Percentiles rank a stretch among this genome's conserved stretches.
Evolutionary conservation across 2,113 vertebrate genomes (phyloP).

Genomic region (Aptenodytes forsteri): DNA sequence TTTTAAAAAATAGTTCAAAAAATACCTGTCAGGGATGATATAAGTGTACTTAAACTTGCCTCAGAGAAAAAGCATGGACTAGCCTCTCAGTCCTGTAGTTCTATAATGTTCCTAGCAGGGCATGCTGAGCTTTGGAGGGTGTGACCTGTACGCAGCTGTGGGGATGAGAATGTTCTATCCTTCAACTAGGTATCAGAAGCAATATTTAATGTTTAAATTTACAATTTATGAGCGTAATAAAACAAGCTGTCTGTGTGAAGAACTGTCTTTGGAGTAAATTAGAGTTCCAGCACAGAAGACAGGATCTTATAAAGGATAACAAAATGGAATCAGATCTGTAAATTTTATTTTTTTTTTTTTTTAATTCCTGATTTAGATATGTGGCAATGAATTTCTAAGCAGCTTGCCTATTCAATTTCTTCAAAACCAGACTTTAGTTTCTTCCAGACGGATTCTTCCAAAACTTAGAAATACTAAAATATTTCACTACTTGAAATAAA

Average conservation of each 20-base stretch:
- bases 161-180: neutral
- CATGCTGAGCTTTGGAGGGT: neutral
- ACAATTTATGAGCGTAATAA: neutral
- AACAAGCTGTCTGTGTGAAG: neutral
- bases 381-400: neutral
- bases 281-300: neutral
- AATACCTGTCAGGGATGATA: neutral
- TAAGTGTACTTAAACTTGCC: conserved; percentile 29
- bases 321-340: neutral
- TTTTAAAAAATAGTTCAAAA: neutral
- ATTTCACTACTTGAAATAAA: neutral
- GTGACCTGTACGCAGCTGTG: neutral
- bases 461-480: neutral
- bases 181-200: neutral
- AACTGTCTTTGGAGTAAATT: neutral
- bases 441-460: neutral
- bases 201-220: conserved; percentile 21
- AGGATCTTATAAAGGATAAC: neutral
- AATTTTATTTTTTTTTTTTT: neutral
- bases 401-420: neutral
- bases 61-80: neutral
- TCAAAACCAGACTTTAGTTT: neutral
- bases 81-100: neutral
- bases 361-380: neutral
- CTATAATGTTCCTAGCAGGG: neutral